A percentile compares a stretch with the other conserved stretches of the same genome.
Conservation (phyloP, 1,140 invertebrate genomes). For the Scylla paramamosain region DNA sequence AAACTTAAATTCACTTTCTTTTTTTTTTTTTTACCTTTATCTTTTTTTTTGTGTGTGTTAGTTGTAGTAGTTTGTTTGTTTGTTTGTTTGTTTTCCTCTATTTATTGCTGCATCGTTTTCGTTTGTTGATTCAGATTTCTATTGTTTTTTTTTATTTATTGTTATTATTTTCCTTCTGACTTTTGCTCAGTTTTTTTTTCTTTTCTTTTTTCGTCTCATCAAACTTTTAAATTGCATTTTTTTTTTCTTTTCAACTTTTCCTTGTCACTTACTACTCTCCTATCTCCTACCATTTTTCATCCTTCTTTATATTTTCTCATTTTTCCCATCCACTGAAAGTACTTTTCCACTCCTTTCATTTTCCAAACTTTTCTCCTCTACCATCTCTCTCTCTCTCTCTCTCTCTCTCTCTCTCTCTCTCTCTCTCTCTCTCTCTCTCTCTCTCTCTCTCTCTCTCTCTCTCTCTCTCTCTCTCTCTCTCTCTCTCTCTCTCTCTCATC, state of each 20-base stretch:
- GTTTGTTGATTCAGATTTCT: not conserved
- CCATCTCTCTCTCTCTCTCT: not conserved
- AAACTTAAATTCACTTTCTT: no score
- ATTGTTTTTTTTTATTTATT: not conserved
- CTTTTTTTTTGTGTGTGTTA: not conserved
- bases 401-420: no score
- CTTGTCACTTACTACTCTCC: not conserved
- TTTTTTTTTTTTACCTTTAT: not conserved
- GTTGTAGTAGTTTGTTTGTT: not conserved
- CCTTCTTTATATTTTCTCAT: not conserved
- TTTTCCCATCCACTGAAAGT: no score
- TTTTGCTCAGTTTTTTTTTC: not conserved
- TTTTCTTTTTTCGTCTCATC: not conserved
- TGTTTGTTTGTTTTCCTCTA: not conserved
- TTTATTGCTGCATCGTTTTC: not conserved
- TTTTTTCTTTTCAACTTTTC: not conserved
- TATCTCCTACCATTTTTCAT: not conserved
- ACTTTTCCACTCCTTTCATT: no score
- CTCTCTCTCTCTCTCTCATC: conserved; percentile 23
- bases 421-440: conserved; percentile 21
- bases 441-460: conserved; percentile 11
- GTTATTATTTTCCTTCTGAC: not conserved
- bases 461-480: no score
- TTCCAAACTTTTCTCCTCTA: no score
- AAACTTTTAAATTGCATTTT: not conserved